Base-by-base conservation (phyloP, 2,113 vertebrate species). In the Laticauda colubrina region DNA sequence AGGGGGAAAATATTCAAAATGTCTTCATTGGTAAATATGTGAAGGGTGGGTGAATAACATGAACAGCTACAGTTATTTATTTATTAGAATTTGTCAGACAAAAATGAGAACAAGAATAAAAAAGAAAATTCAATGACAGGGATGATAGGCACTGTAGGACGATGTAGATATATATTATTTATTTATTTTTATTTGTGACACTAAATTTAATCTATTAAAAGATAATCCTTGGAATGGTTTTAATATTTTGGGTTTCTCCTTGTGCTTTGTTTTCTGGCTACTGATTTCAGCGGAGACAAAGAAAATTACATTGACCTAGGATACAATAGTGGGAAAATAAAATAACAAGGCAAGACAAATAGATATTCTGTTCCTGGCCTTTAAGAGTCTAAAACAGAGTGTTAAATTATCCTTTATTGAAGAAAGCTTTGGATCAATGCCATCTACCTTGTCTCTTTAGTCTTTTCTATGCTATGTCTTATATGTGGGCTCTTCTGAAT, bases 391-490 rank as follows among this genome's bases (percentile, higher is more conserved):
- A 81, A 81, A 81, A 81, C 29, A 81, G 75, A 43, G 6, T n/a
- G 12, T 69, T 69, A 43, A 75, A 81, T 39, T 39, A 21, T 81
- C 75, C 75, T 81, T 81, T 21, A 95, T 93, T 91, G 56, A 43
- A 21, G 11, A 69, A 34, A 51, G 59, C 89, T 24, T 64, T 69
- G 43, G 45, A 51, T 48, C 51, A 59, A 26, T 56, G 57, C 43
- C 43, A 64, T 7, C 57, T 89, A 12, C 26, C 54, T 90, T 93
- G 4, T 43, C 75, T 45, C 26, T 81, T 18, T 89, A 96, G 91
- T 92, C 56, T 93, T 94, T 91, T 94, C 91, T 3, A 39, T 81
- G 75, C 18, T 39, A 43, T 81, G 34, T 81, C 75, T 81, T 81
- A 39, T 34, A 43, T 1, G 0, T 81, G 34, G 3, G 69, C 91